Evolutionary conservation across 2,888 invertebrate species (phyloP).

Genomic region (Kryphioiulus occultus): DNA sequence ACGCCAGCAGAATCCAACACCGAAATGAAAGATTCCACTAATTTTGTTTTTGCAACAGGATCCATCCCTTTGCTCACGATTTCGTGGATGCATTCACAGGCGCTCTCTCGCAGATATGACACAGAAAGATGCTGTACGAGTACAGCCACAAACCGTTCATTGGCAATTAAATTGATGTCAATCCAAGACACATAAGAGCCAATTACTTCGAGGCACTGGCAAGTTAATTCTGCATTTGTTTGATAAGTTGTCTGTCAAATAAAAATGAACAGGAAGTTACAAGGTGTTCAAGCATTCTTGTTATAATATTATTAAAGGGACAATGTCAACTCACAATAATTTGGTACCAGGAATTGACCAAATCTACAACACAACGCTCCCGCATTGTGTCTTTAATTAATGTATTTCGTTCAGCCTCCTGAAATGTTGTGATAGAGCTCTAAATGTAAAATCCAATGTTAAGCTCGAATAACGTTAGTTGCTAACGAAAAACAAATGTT

Average conservation of each 20-base stretch:
- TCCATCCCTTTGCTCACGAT: conserved; percentile 69
- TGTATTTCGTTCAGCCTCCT: conserved; percentile 65
- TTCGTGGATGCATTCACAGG: conserved; percentile 67
- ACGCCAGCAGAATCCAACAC: conserved; percentile 63
- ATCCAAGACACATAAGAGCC: conserved; percentile 69
- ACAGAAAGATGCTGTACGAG: conserved; percentile 63
- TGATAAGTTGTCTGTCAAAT: conserved; percentile 63
- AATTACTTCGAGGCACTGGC: conserved; percentile 66
- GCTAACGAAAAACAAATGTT: not conserved
- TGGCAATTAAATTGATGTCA: conserved; percentile 68
- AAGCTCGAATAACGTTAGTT: not conserved
- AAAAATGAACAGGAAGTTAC: not conserved
- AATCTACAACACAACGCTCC: conserved; percentile 65
- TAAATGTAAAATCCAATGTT: conserved; percentile 43
- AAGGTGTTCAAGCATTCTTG: not conserved
- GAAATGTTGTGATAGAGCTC: conserved; percentile 51
- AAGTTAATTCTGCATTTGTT: conserved; percentile 60
- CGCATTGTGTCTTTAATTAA: conserved; percentile 68
- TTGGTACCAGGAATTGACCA: conserved; percentile 68
- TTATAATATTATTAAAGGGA: not conserved
- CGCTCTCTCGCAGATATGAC: conserved; percentile 63
- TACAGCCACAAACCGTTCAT: conserved; percentile 66
- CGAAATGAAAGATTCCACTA: conserved; percentile 65
- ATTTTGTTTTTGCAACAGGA: conserved; percentile 66
- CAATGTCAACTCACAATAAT: conserved; percentile 64